A percentile compares a stretch with the other conserved stretches of the same genome.
Conservation (phyloP, 1,140 invertebrate species). For the Drosophila insularis region DNA sequence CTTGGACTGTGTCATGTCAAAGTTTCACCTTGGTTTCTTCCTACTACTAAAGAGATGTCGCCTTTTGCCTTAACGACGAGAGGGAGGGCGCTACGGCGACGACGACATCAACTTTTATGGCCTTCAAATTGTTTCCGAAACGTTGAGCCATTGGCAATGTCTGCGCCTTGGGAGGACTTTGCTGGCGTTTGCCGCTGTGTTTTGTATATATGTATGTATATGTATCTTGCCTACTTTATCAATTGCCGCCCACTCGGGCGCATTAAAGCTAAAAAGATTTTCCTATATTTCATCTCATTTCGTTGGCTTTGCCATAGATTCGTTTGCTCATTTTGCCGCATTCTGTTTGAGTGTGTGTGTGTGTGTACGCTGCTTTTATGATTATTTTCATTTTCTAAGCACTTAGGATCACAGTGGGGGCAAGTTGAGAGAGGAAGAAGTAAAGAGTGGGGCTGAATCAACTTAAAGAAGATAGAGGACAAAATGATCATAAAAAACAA, state of each 20-base stretch:
- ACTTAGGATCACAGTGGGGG: constrained; percentile 1
- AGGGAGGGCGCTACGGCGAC: no score
- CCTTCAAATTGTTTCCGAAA: constrained; percentile 81
- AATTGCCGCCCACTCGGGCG: constrained; percentile 45
- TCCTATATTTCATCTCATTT: constrained; percentile 22
- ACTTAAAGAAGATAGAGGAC: no score
- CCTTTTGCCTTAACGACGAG: constrained; percentile 48
- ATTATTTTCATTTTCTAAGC: constrained; percentile 4
- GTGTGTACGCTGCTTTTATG: background rate
- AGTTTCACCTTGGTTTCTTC: constrained; percentile 41
- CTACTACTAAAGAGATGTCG: constrained; percentile 46
- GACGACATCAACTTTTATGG: constrained; percentile 71
- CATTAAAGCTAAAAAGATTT: constrained; percentile 18
- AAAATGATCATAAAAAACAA: no score
- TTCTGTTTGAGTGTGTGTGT: constrained; percentile 16
- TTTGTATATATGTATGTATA: constrained; percentile 32
- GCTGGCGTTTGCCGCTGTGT: constrained; percentile 15
- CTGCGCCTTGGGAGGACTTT: constrained; percentile 5
- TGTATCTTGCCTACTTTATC: constrained; percentile 61
- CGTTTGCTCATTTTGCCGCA: constrained; percentile 43
- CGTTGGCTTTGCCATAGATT: constrained; percentile 37
- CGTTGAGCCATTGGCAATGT: constrained; percentile 60
- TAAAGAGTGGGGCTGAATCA: no score
- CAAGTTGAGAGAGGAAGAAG: no score
- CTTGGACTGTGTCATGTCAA: constrained; percentile 7